These are phyloP conservation scores for Cacoxenus indagator DNA, from an alignment of 2,888 invertebrate species.

Conservation along the genomic window DNA sequence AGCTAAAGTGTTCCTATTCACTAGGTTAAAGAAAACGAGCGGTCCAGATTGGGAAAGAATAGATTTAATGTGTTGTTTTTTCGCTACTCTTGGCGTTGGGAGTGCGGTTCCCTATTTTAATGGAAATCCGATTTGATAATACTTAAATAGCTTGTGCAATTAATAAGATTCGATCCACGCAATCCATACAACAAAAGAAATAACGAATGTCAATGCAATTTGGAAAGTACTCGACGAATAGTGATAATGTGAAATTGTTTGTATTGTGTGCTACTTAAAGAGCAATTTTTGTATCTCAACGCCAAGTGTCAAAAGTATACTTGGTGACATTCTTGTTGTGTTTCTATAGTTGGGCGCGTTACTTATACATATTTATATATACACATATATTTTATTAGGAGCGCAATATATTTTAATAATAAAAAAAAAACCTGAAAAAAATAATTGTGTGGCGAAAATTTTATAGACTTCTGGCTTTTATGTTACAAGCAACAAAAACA, in stretches of 20 bases:
- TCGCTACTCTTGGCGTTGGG: no score
- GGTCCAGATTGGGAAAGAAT: no score
- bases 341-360: not conserved
- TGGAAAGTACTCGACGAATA: not conserved
- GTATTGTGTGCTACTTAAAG: conserved; percentile 1
- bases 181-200: not conserved
- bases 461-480: conserved; percentile 4
- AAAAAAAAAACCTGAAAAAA: not conserved
- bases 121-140: no score
- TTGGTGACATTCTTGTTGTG: not conserved
- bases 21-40: no score
- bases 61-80: no score
- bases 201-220: not conserved
- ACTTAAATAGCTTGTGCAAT: no score
- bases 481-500: not conserved
- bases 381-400: not conserved
- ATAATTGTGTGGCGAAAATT: not conserved
- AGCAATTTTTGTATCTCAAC: not conserved
- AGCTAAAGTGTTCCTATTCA: no score
- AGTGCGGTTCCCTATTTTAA: no score
- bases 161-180: no score
- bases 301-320: conserved; percentile 2
- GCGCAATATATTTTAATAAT: not conserved
- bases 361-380: not conserved
- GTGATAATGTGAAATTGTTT: conserved; percentile 14